Conservation (phyloP, 2,113 vertebrate species). For the Phalacrocorax carbo region DNA sequence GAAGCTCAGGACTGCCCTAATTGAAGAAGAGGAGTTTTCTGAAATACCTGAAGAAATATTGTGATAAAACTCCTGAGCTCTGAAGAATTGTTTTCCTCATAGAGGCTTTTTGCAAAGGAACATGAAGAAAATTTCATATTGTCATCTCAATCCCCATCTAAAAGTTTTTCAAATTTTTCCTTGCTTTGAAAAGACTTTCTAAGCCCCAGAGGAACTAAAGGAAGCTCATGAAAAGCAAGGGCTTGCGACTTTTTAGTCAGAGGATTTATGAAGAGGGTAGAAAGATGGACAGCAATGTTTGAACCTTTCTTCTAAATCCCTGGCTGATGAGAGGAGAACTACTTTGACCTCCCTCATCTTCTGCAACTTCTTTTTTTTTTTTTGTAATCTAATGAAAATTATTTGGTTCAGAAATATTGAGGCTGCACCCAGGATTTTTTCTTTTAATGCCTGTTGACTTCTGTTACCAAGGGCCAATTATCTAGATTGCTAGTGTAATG, state of each 20-base stretch:
- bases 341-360: background rate
- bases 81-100: background rate
- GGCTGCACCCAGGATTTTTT: background rate
- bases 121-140: background rate
- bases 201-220: background rate
- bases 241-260: background rate
- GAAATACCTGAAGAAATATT: background rate
- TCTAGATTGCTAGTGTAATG: background rate
- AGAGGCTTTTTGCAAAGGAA: background rate
- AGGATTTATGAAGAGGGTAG: background rate
- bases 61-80: background rate
- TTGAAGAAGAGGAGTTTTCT: background rate
- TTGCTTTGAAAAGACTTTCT: background rate
- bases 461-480: background rate
- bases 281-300: background rate
- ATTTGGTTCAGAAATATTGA: background rate
- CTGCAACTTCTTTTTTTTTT: background rate
- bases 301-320: background rate
- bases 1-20: background rate
- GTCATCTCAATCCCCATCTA: background rate
- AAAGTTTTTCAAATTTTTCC: slow-evolving; percentile 6
- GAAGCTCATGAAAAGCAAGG: background rate
- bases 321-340: background rate
- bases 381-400: background rate
- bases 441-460: background rate